Evolutionary conservation across 1,140 invertebrate genomes (phyloP).

Genomic region (Drosophila fuyamai): DNA sequence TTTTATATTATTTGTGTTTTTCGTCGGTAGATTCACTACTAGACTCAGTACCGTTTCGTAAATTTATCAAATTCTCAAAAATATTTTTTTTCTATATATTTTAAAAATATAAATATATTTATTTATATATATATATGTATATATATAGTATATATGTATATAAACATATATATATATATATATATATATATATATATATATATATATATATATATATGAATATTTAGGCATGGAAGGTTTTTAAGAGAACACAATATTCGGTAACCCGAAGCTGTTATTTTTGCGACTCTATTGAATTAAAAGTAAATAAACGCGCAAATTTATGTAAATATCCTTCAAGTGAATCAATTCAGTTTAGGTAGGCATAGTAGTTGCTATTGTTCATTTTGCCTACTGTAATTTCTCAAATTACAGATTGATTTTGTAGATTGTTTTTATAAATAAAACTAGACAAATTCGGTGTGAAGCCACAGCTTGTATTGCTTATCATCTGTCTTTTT

Average conservation of each 20-base stretch:
- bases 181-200: neutral
- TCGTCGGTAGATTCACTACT: no score
- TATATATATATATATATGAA: neutral
- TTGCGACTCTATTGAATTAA: neutral
- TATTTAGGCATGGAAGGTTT: neutral
- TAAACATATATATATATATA: conserved; percentile 1
- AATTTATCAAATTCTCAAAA: conserved; percentile 11
- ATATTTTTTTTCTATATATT: conserved; percentile 2
- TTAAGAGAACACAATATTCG: neutral
- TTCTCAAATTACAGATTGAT: conserved; percentile 21
- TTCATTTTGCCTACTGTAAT: conserved; percentile 10
- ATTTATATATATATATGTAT: neutral
- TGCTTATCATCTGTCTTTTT: neutral
- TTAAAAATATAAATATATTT: conserved; percentile 2
- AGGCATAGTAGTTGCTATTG: conserved; percentile 10
- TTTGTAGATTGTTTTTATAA: conserved; percentile 19
- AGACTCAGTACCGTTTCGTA: neutral
- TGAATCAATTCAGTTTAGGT: neutral
- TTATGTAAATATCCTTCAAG: conserved; percentile 2
- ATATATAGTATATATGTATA: neutral
- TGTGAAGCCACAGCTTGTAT: conserved; percentile 19
- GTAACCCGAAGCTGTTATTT: conserved; percentile 10
- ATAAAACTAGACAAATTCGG: conserved; percentile 9
- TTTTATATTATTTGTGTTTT: neutral
- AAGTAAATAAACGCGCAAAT: neutral